Evolutionary conservation across 2,888 invertebrate species (phyloP).

Genomic region (Nipponacmea schrenckii): DNA sequence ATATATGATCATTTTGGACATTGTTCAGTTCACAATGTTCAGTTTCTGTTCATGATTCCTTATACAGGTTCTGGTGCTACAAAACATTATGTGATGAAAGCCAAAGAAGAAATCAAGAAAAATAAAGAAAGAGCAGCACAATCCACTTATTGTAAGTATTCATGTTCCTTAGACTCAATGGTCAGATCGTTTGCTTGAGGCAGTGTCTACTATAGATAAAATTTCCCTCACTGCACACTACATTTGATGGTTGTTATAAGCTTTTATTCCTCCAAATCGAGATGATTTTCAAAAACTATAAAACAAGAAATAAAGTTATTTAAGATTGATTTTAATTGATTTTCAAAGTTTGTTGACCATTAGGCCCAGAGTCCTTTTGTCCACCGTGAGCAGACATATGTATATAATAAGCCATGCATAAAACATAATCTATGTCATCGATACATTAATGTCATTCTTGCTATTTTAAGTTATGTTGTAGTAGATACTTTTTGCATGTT

Average conservation of each 20-base stretch:
- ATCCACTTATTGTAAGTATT: conserved; percentile 16
- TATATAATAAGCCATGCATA: too few relatives aligned
- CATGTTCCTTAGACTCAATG: background rate
- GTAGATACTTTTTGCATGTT: too few relatives aligned
- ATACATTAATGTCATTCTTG: too few relatives aligned
- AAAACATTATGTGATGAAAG: conserved; percentile 63
- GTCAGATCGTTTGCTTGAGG: background rate
- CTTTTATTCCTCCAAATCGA: background rate
- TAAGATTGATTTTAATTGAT: too few relatives aligned
- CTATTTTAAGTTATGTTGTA: too few relatives aligned
- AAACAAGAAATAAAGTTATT: too few relatives aligned
- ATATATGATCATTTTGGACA: background rate
- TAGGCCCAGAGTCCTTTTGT: too few relatives aligned
- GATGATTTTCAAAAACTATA: too few relatives aligned
- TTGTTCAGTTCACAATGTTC: background rate
- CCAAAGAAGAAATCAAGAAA: conserved; percentile 62
- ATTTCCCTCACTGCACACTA: too few relatives aligned
- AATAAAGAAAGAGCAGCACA: conserved; percentile 43
- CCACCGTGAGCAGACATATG: too few relatives aligned
- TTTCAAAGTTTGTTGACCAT: too few relatives aligned
- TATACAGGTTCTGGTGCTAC: conserved; percentile 63
- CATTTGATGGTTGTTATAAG: background rate
- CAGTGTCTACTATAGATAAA: conserved; percentile 5
- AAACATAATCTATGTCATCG: too few relatives aligned
- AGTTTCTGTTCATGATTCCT: conserved; percentile 2